A percentile compares a stretch with the other conserved stretches of the same genome.
These are phyloP conservation scores for Boloria euphrosyne DNA, from an alignment of 2,888 invertebrate species.

Conservation along the genomic window DNA sequence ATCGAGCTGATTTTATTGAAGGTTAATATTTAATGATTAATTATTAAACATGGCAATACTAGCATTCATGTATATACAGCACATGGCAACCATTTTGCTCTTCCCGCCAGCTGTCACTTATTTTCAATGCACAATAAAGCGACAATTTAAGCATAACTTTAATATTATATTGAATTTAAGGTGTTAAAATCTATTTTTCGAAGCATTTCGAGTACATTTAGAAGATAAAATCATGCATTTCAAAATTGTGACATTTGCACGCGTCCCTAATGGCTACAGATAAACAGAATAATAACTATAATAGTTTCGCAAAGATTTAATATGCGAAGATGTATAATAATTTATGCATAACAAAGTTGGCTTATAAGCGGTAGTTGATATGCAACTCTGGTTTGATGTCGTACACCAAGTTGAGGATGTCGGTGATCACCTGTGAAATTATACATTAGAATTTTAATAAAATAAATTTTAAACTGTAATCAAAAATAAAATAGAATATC, in stretches of 20 bases:
- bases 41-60: conserved; percentile 45
- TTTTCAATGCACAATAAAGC: conserved; percentile 19
- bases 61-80: conserved; percentile 50
- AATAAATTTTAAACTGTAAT: background rate
- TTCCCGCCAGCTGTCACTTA: conserved; percentile 31
- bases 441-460: background rate
- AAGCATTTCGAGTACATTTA: conserved; percentile 12
- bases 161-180: background rate
- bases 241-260: conserved; percentile 28
- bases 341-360: conserved; percentile 38
- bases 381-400: conserved; percentile 97
- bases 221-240: conserved; percentile 18
- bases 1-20: conserved; percentile 69
- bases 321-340: conserved; percentile 39
- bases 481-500: background rate
- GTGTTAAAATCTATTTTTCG: conserved; percentile 2
- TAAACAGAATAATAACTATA: conserved; percentile 54
- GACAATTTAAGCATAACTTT: background rate
- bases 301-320: conserved; percentile 50
- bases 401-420: conserved; percentile 92
- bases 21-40: conserved; percentile 43
- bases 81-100: conserved; percentile 35
- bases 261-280: conserved; percentile 45
- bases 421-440: conserved; percentile 85
- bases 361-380: conserved; percentile 88